Conservation (phyloP, 2,113 vertebrate species). For the Rhegmatorhina hoffmannsi region DNA sequence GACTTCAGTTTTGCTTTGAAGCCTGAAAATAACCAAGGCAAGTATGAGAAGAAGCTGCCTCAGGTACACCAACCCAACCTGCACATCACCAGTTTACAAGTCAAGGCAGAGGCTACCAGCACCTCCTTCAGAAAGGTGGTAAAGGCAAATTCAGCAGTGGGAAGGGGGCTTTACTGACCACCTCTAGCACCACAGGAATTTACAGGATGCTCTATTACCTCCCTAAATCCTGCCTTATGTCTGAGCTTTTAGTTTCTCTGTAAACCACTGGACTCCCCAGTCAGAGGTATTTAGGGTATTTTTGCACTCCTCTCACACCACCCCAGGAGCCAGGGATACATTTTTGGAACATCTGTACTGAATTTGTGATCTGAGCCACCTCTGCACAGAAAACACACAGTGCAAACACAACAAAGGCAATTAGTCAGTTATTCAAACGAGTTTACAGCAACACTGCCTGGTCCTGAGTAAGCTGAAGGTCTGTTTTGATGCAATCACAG, state of each 20-base stretch:
- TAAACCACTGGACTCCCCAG: neutral
- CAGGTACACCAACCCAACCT: neutral
- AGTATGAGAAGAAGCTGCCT: neutral
- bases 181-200: neutral
- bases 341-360: neutral
- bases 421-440: neutral
- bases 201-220: neutral
- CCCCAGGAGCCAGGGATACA: neutral
- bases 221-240: neutral
- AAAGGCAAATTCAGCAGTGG: neutral
- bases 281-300: neutral
- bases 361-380: neutral
- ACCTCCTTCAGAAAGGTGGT: neutral
- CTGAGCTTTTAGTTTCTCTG: neutral
- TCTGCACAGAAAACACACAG: neutral
- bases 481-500: neutral
- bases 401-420: neutral
- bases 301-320: neutral
- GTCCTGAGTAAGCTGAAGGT: neutral
- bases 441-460: neutral
- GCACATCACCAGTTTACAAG: neutral
- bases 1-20: constrained; percentile 7
- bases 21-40: neutral
- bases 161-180: neutral
- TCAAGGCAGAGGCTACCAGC: neutral